Percentiles rank a stretch among this genome's conserved stretches.
phyloP scores from a whole-genome alignment of 1,140 invertebrate species.

The Marisa cornuarietis region DNA sequence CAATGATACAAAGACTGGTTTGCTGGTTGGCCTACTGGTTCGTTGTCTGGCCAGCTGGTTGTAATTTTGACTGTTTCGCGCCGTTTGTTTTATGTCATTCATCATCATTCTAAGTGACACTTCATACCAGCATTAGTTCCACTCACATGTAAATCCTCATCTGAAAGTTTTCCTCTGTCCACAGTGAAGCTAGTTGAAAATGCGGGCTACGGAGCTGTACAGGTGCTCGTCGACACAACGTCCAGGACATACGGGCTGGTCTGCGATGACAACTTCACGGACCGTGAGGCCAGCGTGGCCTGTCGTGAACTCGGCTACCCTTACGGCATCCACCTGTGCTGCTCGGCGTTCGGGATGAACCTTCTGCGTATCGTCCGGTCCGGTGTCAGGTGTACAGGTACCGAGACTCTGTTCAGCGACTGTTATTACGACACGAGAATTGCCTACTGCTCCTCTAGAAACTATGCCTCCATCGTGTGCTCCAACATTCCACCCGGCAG shows the following conservation, averaged over 20 bases:
- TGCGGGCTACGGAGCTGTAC: slow-evolving; percentile 40
- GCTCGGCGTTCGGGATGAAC: slow-evolving; percentile 40
- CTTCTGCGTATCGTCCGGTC: background rate
- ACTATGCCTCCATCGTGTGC: slow-evolving; percentile 52
- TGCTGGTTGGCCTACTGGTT: too few species aligned
- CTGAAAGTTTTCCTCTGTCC: background rate
- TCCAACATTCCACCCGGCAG: slow-evolving; percentile 17
- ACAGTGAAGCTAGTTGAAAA: slow-evolving; percentile 37
- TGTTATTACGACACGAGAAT: slow-evolving; percentile 33
- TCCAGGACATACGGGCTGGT: slow-evolving; percentile 34
- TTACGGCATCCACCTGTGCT: slow-evolving; percentile 45
- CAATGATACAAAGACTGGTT: too few species aligned
- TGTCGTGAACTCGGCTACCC: slow-evolving; percentile 45
- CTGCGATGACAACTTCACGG: slow-evolving; percentile 46
- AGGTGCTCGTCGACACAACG: slow-evolving; percentile 29
- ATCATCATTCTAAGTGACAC: too few species aligned
- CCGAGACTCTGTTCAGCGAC: slow-evolving; percentile 33
- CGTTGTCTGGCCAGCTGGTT: too few species aligned
- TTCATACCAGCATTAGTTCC: too few species aligned
- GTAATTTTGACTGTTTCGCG: too few species aligned
- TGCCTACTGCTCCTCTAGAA: slow-evolving; percentile 24
- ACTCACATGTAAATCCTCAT: too few species aligned
- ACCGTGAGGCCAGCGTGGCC: slow-evolving; percentile 36
- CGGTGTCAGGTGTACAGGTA: slow-evolving; percentile 36
- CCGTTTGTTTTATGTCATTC: too few species aligned